Conservation (phyloP, 2,113 vertebrate genomes). For the Microcebus lehilahytsara region DNA sequence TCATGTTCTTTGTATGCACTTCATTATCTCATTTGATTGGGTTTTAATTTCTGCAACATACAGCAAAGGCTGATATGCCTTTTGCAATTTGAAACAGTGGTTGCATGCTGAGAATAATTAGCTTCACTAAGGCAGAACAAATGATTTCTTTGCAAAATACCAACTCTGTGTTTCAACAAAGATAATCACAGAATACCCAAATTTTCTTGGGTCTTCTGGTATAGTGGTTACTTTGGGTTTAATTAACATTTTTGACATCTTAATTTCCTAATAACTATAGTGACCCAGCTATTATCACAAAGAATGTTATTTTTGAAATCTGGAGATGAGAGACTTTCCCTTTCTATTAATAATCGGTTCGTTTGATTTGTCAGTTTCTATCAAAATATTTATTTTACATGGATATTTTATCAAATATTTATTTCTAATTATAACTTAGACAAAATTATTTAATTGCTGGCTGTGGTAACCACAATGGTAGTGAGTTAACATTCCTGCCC, state of each 20-base stretch:
- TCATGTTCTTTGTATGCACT: slow-evolving; percentile 76
- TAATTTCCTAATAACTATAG: slow-evolving; percentile 60
- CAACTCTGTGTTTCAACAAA: slow-evolving; percentile 70
- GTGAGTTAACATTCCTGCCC: not conserved
- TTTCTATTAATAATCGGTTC: not conserved
- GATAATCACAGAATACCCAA: slow-evolving; percentile 59
- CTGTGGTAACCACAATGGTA: not conserved
- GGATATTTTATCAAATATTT: slow-evolving; percentile 8
- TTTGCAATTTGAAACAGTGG: slow-evolving; percentile 80
- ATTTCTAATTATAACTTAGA: slow-evolving; percentile 8
- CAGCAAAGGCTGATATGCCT: slow-evolving; percentile 73
- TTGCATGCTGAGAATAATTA: slow-evolving; percentile 83
- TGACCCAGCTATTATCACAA: slow-evolving; percentile 48
- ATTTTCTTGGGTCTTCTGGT: slow-evolving; percentile 50
- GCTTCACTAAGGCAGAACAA: slow-evolving; percentile 78
- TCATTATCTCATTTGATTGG: slow-evolving; percentile 85
- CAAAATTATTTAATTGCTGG: not conserved
- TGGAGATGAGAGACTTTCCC: not conserved
- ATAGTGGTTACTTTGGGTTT: slow-evolving; percentile 71
- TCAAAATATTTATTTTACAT: slow-evolving; percentile 5
- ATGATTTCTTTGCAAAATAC: slow-evolving; percentile 76
- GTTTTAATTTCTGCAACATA: slow-evolving; percentile 82
- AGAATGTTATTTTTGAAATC: slow-evolving; percentile 27
- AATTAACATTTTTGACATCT: slow-evolving; percentile 71
- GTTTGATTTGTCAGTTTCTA: not conserved